Evolutionary conservation across 1,140 invertebrate species (phyloP), one percentile per base, ranked within the genome.

Genomic region (Parapsyche elsis): DNA sequence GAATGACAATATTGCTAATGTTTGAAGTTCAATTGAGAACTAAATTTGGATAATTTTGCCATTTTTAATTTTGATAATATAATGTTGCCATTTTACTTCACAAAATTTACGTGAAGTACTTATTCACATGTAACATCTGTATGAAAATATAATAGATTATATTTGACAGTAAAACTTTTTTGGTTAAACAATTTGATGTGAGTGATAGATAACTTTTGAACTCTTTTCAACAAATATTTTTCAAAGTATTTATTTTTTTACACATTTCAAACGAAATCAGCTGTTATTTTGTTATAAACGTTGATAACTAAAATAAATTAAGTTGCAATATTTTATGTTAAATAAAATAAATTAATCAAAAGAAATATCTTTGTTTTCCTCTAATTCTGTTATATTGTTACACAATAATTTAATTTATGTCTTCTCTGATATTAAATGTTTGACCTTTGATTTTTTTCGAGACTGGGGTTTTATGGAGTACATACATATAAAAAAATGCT

Each of bases 1-100:
- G 75, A 30, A 64, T 4, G 59, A 77, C 75, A 77, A 77, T 77
- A 64, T 64, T 46, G 57, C 49, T 30, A 64, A 77, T 77, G 26
- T 64, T 67, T 24, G 21, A 24, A 24, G 57, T 23, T 77, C 53
- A 9, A 38, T 64, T 30, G 16, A 24, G 53, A 38, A 75, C 76
- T 44, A 75, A 80, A 75, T 80, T 19, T 26, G 45, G 46, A 61
- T 57, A 44, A 46, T 16, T 10, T 21, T n/a, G n/a, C n/a, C n/a
- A n/a, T n/a, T n/a, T n/a, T n/a, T n/a, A n/a, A n/a, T n/a, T n/a
- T 61, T 26, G 14, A 46, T 26, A 53, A 21, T 75, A 46, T 16
- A 59, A 61, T 67, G 73, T 80, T 76, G 73, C 74, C 73, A 67
- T 76, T 61, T 67, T 78, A 21, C 71, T 70, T 79, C 78, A 61